Evolutionary conservation across 2,888 invertebrate genomes (phyloP).

Genomic region (Mesopsocus fuscifrons): DNA sequence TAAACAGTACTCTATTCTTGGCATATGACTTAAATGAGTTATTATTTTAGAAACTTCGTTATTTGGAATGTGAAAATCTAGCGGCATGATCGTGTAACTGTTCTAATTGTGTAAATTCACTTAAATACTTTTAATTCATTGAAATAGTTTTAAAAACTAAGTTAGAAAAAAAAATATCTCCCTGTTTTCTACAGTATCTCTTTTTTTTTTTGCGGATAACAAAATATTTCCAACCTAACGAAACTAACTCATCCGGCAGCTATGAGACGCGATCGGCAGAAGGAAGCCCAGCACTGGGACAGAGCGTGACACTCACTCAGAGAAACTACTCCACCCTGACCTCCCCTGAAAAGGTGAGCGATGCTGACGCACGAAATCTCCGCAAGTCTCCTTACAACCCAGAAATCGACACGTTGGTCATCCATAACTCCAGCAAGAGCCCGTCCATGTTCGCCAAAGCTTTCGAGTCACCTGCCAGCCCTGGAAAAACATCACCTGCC

Average conservation of each 20-base stretch:
- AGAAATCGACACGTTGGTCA: not conserved
- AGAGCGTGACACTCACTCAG: not conserved
- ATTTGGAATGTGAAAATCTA: too few species aligned
- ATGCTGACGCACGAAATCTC: not conserved
- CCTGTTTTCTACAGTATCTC: too few species aligned
- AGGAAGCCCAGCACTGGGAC: constrained; percentile 2
- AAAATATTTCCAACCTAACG: too few species aligned
- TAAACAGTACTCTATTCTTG: too few species aligned
- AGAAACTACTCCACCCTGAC: not conserved
- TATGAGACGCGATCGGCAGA: constrained; percentile 6
- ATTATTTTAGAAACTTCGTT: too few species aligned
- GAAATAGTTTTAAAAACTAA: too few species aligned
- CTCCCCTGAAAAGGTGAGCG: constrained; percentile 6
- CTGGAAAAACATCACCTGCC: not conserved
- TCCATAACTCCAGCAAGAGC: not conserved
- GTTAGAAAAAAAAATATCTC: too few species aligned
- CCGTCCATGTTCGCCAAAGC: not conserved
- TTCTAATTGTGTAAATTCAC: too few species aligned
- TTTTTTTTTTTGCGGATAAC: not conserved
- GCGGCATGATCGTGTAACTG: too few species aligned
- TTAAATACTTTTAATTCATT: too few species aligned
- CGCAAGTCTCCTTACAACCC: not conserved
- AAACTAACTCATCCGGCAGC: too few species aligned
- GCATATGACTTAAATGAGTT: too few species aligned
- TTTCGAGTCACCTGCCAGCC: not conserved